These are phyloP conservation scores for Charina bottae DNA, from an alignment of 2,113 vertebrate genomes.

Conservation along the genomic window DNA sequence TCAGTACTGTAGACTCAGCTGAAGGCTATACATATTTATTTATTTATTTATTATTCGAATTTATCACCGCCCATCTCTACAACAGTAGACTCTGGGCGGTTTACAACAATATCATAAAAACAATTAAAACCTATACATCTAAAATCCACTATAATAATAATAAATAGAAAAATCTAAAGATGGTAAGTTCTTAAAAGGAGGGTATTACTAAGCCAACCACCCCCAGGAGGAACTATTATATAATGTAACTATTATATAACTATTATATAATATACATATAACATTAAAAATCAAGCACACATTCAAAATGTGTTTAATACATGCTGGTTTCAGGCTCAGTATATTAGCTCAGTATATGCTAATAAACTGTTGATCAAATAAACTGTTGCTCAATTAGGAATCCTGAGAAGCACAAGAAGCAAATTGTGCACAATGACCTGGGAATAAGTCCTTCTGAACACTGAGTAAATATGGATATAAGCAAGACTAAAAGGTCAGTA, in stretches of 20 bases:
- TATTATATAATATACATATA: too few species aligned
- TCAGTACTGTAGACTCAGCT: neutral
- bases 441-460: neutral
- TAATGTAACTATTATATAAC: too few species aligned
- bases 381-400: neutral
- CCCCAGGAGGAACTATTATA: too few species aligned
- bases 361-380: neutral
- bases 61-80: too few species aligned
- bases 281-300: neutral
- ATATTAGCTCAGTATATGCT: neutral
- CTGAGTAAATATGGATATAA: neutral
- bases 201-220: too few species aligned
- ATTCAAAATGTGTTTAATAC: neutral
- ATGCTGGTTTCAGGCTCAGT: neutral
- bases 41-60: too few species aligned
- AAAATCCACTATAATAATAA: too few species aligned
- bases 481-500: neutral
- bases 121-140: too few species aligned
- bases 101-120: too few species aligned
- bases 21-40: neutral
- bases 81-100: too few species aligned
- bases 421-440: neutral
- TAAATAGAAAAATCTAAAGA: too few species aligned
- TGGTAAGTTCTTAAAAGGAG: too few species aligned
- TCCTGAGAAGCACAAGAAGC: neutral